Base-by-base conservation (phyloP, 2,797 vertebrate species). In the Agapornis canus region DNA sequence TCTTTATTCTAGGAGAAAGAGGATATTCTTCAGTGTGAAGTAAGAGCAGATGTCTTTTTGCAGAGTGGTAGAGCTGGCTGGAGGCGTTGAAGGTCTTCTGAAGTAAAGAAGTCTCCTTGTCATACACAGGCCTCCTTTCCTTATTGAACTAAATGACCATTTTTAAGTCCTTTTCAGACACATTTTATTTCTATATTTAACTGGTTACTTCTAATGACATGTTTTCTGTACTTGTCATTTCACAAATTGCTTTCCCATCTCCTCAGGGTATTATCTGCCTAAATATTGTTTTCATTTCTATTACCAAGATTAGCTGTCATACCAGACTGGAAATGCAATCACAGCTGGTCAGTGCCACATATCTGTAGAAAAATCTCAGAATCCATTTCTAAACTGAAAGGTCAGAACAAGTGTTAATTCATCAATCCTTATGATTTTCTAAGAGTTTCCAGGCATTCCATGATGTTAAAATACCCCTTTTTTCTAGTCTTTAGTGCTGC, bases 371-470 rank as follows among this genome's bases (percentile, higher is more conserved):
- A 68, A 90, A 35, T 48, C 52, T 51, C 54, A 83, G 27, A 86
- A 93, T 81, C 83, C 0, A 71, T 92, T 72, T 87, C 47, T 82
- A 27, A 91, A 72, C 16, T 76, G 65, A 76, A 94, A 89, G 19
- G n/a, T 82, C 83, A 95, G 56, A 81, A 82, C 43, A 84, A 65
- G 37, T 85, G 63, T 56, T 63, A 85, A 61, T 48, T 89, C 91
- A 92, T 63, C 70, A 76, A 65, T 72, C 31, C 5, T 90, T 60
- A 37, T 87, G 45, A 4, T 89, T 94, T 90, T 89, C 61, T 52
- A 64, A 68, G 43, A 23, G 72, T 73, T 93, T 70, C 48, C 65
- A 89, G 37, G 43, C 31, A 79, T 52, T 51, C 40, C 31, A 29
- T 35, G 17, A 77, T 85, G 31, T 63, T 85, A 63, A 92, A 91